Evolutionary conservation across 1,140 invertebrate genomes (phyloP).

Genomic region (Drosophila eugracilis): DNA sequence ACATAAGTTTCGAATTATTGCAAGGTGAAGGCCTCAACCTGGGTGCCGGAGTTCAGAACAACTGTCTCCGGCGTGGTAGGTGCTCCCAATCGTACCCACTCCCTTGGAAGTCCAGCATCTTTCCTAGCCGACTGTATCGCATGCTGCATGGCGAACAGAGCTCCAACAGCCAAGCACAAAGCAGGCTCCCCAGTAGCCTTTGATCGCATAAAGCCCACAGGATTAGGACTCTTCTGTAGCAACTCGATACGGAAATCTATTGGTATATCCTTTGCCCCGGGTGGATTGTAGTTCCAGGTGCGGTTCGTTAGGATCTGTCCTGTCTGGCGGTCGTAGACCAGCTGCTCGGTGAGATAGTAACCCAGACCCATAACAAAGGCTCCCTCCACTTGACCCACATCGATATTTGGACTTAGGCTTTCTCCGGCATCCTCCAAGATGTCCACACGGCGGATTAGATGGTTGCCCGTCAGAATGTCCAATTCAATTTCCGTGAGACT

Average conservation of each 20-base stretch:
- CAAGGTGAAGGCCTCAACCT: constrained; percentile 18
- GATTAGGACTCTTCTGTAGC: constrained; percentile 89
- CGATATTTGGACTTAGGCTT: constrained; percentile 89
- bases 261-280: constrained; percentile 92
- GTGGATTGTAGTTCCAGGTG: constrained; percentile 93
- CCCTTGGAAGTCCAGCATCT: constrained; percentile 86
- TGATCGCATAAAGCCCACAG: constrained; percentile 89
- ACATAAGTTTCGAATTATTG: neutral
- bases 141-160: constrained; percentile 90
- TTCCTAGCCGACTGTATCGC: constrained; percentile 88
- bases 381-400: constrained; percentile 92
- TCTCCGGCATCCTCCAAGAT: constrained; percentile 90
- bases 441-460: constrained; percentile 88
- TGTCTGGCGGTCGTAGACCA: constrained; percentile 88
- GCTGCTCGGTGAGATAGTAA: constrained; percentile 90
- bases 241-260: constrained; percentile 92
- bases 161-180: constrained; percentile 88
- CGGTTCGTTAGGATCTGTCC: constrained; percentile 90
- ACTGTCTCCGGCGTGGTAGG: constrained; percentile 85
- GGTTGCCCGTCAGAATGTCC: constrained; percentile 90
- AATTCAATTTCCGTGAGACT: constrained; percentile 89
- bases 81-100: constrained; percentile 85
- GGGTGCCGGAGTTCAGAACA: constrained; percentile 67
- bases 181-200: constrained; percentile 94
- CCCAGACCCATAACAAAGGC: constrained; percentile 94